These are phyloP conservation scores for Spilogale gracilis DNA, from an alignment of 2,113 vertebrate species.

Conservation along the genomic window DNA sequence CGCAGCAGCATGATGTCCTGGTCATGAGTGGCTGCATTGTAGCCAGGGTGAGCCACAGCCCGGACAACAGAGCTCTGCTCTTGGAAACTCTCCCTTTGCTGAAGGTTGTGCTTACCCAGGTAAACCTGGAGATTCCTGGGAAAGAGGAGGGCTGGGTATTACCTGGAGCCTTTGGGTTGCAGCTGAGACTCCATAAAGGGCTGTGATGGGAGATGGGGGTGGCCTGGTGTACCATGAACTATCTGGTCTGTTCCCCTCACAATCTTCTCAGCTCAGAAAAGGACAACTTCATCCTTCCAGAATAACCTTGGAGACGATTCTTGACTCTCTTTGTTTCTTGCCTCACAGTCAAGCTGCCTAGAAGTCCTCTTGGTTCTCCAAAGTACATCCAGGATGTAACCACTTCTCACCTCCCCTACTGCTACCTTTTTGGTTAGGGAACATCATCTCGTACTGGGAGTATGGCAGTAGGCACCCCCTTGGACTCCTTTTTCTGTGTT, in stretches of 20 bases:
- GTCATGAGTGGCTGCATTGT: slow-evolving; percentile 12
- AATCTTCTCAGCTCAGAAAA: neutral
- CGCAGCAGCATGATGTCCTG: slow-evolving; percentile 80
- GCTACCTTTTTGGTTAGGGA: neutral
- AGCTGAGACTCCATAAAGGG: neutral
- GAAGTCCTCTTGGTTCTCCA: neutral
- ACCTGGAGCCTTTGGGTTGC: neutral
- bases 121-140: slow-evolving; percentile 70
- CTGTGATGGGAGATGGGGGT: too few species aligned
- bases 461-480: neutral
- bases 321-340: neutral
- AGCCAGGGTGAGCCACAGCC: slow-evolving; percentile 64
- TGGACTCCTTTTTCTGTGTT: neutral
- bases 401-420: neutral
- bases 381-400: neutral
- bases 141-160: neutral
- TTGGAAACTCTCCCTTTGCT: slow-evolving; percentile 36
- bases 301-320: neutral
- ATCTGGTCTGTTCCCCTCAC: neutral
- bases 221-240: fast-evolving
- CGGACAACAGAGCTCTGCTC: neutral
- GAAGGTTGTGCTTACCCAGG: slow-evolving; percentile 78
- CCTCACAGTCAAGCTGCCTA: neutral
- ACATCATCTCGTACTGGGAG: neutral
- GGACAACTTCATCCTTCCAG: neutral